Percentiles rank a stretch among this genome's conserved stretches.
phyloP scores from a whole-genome alignment of 1,140 invertebrate genomes.

The Leptinotarsa undecemlineata region DNA sequence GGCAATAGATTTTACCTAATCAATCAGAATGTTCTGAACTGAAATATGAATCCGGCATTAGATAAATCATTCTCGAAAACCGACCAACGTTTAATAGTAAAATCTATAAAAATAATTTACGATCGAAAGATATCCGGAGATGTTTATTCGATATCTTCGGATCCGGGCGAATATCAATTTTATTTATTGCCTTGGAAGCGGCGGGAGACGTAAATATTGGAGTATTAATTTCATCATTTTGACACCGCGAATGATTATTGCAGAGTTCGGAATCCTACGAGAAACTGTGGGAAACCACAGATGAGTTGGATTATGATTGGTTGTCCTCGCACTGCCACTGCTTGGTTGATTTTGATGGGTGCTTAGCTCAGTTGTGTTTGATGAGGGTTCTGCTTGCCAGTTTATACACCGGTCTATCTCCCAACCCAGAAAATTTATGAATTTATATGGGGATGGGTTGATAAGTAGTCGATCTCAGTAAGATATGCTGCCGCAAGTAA shows the following conservation, averaged over 20 bases:
- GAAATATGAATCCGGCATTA: neutral
- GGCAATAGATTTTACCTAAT: neutral
- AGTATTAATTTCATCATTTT: conserved; percentile 6
- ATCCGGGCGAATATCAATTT: neutral
- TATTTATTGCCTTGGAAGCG: neutral
- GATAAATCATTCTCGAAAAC: neutral
- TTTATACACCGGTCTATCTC: too few species aligned
- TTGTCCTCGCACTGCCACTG: neutral
- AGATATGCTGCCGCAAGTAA: too few species aligned
- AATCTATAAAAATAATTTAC: conserved; percentile 1
- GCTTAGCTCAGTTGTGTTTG: too few species aligned
- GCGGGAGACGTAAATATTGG: conserved; percentile 4
- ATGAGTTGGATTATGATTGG: neutral
- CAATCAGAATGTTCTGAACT: neutral
- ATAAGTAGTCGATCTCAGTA: too few species aligned
- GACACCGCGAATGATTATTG: neutral
- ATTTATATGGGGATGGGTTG: too few species aligned
- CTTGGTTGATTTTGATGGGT: neutral
- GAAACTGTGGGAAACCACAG: neutral
- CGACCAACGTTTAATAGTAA: neutral
- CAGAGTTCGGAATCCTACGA: neutral
- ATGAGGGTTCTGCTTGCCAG: too few species aligned
- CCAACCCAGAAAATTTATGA: too few species aligned
- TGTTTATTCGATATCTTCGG: neutral
- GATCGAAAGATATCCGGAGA: neutral